Conservation (phyloP, 2,888 invertebrate genomes). For the Trachelus troglodyta region DNA sequence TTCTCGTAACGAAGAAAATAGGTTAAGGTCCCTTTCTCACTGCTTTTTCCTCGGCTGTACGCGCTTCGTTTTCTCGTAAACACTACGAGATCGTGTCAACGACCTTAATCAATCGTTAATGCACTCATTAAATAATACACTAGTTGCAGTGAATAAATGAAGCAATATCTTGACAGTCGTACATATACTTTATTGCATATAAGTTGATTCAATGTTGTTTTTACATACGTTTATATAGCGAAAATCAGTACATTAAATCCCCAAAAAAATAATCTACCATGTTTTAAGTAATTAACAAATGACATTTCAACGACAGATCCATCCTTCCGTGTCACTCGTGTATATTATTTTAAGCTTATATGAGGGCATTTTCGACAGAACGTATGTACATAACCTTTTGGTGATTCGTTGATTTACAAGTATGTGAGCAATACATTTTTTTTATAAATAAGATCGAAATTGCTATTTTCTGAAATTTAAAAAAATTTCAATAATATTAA, state of each 20-base stretch:
- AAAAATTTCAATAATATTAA: neutral
- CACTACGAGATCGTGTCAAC: neutral
- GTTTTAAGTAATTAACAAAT: neutral
- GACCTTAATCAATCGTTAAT: neutral
- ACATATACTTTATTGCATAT: neutral
- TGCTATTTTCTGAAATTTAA: neutral
- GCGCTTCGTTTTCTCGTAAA: slow-evolving; percentile 3
- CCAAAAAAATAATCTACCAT: neutral
- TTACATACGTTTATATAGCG: no score
- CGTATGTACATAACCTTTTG: neutral
- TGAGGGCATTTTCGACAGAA: neutral
- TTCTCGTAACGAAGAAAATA: slow-evolving; percentile 1
- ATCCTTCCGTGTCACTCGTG: neutral
- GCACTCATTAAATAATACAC: neutral
- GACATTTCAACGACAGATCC: neutral
- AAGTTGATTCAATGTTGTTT: neutral
- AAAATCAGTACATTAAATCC: no score
- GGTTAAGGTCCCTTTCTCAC: slow-evolving; percentile 8
- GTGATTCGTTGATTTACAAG: neutral
- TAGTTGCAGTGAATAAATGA: neutral
- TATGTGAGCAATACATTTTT: neutral
- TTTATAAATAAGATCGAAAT: neutral
- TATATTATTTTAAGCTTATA: neutral
- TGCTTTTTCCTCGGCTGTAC: neutral
- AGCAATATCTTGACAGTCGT: neutral